Conservation (phyloP, 35 echinoderm and acorn worm genomes). For the Hemicentrotus pulcherrimus region DNA sequence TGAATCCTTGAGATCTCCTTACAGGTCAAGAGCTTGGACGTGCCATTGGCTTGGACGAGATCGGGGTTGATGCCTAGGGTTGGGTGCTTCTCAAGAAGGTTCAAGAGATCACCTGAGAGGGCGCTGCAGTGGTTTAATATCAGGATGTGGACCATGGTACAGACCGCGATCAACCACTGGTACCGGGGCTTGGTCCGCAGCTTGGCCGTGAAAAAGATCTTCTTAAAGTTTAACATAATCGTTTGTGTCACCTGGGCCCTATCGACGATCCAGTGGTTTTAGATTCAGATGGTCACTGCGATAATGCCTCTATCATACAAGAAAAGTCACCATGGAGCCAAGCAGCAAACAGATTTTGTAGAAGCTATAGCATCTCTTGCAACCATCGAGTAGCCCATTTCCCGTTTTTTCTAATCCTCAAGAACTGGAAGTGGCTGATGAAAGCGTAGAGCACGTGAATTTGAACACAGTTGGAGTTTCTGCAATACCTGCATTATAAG, state of each 20-base stretch:
- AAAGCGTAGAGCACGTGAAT: not conserved
- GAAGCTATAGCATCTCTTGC: not conserved
- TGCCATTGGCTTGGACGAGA: not conserved
- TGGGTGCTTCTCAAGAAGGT: conserved; percentile 13
- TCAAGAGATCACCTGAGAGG: not conserved
- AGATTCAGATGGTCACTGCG: not conserved
- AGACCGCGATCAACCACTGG: not conserved
- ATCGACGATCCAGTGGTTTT: not conserved
- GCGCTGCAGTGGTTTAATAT: conserved; percentile 20
- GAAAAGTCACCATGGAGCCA: not conserved
- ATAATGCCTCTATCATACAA: not conserved
- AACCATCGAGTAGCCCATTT: not conserved
- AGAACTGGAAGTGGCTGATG: not conserved
- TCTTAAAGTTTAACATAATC: conserved; percentile 9
- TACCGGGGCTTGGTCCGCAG: not conserved
- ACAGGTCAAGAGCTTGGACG: not conserved
- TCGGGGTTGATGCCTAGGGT: not conserved
- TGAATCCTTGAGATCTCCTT: conserved; percentile 18
- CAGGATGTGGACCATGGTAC: not conserved
- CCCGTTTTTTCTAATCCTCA: not conserved
- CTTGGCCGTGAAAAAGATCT: not conserved
- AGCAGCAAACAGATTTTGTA: not conserved
- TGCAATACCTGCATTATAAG: not conserved
- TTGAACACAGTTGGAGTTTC: not conserved
- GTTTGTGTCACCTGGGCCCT: not conserved